Evolutionary conservation across 2,888 invertebrate genomes (phyloP).

Genomic region (Bombylius discolor): DNA sequence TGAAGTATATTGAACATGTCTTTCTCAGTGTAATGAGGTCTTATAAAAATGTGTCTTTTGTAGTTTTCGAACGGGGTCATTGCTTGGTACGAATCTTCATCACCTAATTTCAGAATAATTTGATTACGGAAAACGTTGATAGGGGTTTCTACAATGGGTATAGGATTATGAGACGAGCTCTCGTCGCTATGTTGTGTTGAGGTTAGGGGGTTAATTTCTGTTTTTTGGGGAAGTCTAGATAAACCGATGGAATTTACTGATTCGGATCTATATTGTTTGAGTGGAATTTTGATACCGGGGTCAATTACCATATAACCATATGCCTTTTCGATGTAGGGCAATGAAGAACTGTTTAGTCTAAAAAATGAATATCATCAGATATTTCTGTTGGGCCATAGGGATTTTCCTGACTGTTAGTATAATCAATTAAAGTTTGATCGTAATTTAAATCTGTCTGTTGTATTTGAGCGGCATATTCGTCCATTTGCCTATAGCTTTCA

Average conservation of each 20-base stretch:
- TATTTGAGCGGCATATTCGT: background rate
- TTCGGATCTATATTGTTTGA: slow-evolving; percentile 3
- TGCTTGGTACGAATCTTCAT: no score
- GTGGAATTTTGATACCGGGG: background rate
- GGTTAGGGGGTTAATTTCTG: background rate
- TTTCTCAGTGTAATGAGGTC: no score
- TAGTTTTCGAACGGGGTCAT: no score
- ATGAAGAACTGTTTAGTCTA: slow-evolving; percentile 11
- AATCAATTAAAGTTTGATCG: background rate
- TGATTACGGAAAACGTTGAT: no score
- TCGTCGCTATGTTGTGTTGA: no score
- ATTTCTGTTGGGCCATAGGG: background rate
- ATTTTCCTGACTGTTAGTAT: background rate
- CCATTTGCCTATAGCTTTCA: background rate
- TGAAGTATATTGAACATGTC: no score
- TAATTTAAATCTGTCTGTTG: background rate
- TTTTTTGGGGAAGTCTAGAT: background rate
- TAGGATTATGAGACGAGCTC: no score
- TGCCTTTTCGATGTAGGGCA: slow-evolving; percentile 8
- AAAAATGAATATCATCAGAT: slow-evolving; percentile 7
- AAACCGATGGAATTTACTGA: slow-evolving; percentile 3
- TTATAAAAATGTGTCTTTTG: no score
- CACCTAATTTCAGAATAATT: no score
- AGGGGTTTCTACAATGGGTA: no score
- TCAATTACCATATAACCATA: background rate